Base-by-base conservation (phyloP, 2,113 vertebrate genomes). In the Heliornis fulica region DNA sequence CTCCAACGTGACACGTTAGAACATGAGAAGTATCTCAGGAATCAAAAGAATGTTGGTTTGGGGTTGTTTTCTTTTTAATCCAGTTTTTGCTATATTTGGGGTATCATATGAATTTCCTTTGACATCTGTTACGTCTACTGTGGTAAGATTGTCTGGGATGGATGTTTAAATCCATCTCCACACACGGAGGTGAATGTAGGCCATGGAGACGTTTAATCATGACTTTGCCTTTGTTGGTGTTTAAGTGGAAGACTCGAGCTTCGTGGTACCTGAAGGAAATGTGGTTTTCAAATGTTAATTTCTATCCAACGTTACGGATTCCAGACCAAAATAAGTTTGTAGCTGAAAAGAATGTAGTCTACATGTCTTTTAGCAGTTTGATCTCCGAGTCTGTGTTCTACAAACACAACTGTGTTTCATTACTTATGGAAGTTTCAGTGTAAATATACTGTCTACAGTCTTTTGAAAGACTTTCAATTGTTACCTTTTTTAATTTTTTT, bases 361-460 rank as follows among this genome's bases (percentile, higher is more conserved):
- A 59, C 31, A 36, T 69, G 40, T 64, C 90, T 83, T 95, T 81
- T 85, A 83, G 63, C 51, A 61, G 57, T 50, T 89, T 82, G 94
- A 54, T 87, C 94, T 95, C 76, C 9, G 17, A 85, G 50, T 83
- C 41, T 87, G 85, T 78, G 26, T 81, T 89, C 40, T 78, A n/a
- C 41, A 80, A 80, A 95, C 60, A 69, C 0, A 0, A 88, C 88
- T 51, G n/a, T 57, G 12, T 96, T 97, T 90, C 92, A 57, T 83
- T 75, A 78, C 83, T 93, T 92, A 50, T 91, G 72, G 63, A 76
- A 28, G 66, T 90, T 83, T 93, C 59, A 85, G 5, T 93, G 90
- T 96, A 89, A 80, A 90, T 96, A 36, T 96, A 63, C 96, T 96
- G 70, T 96, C 82, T 94, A 92, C 45, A 63, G 53, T 89, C 78